Evolutionary conservation across 2,888 invertebrate genomes (phyloP).

Genomic region (Drosophila birchii): DNA sequence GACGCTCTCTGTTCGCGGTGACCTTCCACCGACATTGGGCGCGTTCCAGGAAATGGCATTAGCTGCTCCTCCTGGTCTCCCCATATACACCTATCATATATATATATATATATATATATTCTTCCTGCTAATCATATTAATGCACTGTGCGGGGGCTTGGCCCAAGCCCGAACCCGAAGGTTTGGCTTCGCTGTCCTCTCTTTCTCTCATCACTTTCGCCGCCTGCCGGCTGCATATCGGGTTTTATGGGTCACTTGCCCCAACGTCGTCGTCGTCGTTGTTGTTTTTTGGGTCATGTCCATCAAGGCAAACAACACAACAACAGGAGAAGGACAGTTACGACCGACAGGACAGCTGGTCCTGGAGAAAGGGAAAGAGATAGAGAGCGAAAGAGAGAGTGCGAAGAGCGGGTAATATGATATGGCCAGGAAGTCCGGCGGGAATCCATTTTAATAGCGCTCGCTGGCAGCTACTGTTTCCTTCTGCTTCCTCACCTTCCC

Average conservation of each 20-base stretch:
- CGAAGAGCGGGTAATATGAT: slow-evolving; percentile 68
- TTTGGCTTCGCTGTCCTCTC: slow-evolving; percentile 14
- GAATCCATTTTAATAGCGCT: slow-evolving; percentile 78
- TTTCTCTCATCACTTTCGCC: slow-evolving; percentile 66
- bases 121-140: slow-evolving; percentile 73
- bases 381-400: background rate
- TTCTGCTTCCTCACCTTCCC: background rate
- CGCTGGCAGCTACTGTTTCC: background rate
- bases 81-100: background rate
- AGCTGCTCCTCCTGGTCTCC: slow-evolving; percentile 26
- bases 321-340: slow-evolving; percentile 4
- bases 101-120: slow-evolving; percentile 5
- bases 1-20: slow-evolving; percentile 20
- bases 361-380: background rate
- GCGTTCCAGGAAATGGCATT: slow-evolving; percentile 74
- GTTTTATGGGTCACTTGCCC: slow-evolving; percentile 68
- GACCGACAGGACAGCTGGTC: slow-evolving; percentile 3
- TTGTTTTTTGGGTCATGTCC: slow-evolving; percentile 73
- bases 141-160: slow-evolving; percentile 60
- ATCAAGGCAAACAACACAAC: slow-evolving; percentile 69
- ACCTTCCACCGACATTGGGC: slow-evolving; percentile 68
- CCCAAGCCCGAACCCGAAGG: slow-evolving; percentile 9
- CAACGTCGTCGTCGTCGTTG: slow-evolving; percentile 22
- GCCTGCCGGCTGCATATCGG: slow-evolving; percentile 63
- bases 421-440: slow-evolving; percentile 79